phyloP scores from a whole-genome alignment of 2,113 vertebrate genomes.

The Chionomys nivalis region DNA sequence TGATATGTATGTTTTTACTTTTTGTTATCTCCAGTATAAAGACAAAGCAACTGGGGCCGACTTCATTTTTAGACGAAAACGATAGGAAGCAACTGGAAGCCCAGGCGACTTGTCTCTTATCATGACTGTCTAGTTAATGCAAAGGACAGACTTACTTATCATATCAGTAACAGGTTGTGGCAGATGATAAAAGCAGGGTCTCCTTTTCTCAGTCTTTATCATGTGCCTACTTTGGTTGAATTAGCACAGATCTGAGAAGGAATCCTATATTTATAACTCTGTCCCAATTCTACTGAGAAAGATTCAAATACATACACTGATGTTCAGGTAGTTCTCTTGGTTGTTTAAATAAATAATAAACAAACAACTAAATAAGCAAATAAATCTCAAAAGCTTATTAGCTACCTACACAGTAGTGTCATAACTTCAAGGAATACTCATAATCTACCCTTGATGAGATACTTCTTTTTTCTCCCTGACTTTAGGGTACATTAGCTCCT shows the following conservation, averaged over 20 bases:
- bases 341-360: neutral
- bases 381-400: neutral
- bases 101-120: neutral
- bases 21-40: neutral
- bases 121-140: neutral
- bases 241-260: neutral
- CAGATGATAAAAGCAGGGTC: neutral
- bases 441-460: neutral
- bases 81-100: neutral
- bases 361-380: neutral
- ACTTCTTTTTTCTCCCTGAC: neutral
- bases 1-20: neutral
- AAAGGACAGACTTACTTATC: neutral
- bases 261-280: neutral
- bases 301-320: neutral
- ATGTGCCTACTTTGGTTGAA: neutral
- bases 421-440: neutral
- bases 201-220: neutral
- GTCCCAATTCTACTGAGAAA: conserved; percentile 18
- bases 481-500: neutral
- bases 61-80: neutral
- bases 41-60: neutral
- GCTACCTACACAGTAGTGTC: neutral
- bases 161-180: neutral
- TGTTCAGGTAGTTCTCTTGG: neutral